Conservation (phyloP, 2,113 vertebrate genomes). For the Suncus etruscus region DNA sequence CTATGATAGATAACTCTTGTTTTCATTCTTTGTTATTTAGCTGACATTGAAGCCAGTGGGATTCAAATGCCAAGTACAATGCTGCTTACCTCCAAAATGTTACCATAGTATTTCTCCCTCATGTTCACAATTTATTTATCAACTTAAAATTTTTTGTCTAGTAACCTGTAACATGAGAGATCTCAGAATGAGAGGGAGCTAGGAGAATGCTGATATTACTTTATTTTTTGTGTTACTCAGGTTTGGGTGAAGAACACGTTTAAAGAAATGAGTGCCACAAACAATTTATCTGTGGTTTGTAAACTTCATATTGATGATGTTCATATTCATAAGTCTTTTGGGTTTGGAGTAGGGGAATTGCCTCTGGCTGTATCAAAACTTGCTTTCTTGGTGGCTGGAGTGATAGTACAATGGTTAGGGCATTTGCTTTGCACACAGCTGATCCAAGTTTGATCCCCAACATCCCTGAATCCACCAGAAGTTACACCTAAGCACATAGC, state of each 20-base stretch:
- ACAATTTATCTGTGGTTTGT: conserved; percentile 30
- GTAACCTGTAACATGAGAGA: neutral
- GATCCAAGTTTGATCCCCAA: no score
- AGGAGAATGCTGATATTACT: no score
- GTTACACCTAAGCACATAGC: no score
- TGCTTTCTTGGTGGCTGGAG: no score
- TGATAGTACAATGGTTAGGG: no score
- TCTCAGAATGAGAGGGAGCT: neutral
- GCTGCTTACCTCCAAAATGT: neutral
- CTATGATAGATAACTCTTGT: neutral
- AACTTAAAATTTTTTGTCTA: conserved; percentile 18
- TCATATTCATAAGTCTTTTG: conserved; percentile 47
- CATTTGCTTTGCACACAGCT: no score
- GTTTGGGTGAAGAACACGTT: neutral
- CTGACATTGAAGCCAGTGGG: neutral
- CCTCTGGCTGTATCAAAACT: conserved; percentile 49
- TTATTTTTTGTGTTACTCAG: neutral
- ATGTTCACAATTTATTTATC: neutral
- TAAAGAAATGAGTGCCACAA: conserved; percentile 23
- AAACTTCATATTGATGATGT: conserved; percentile 44
- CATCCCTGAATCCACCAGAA: no score
- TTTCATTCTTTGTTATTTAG: neutral
- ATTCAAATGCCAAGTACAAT: neutral
- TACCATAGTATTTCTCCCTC: neutral
- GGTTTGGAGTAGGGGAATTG: conserved; percentile 58